These are phyloP conservation scores for Meandrusa payeni DNA, from an alignment of 2,888 invertebrate genomes.

Conservation along the genomic window DNA sequence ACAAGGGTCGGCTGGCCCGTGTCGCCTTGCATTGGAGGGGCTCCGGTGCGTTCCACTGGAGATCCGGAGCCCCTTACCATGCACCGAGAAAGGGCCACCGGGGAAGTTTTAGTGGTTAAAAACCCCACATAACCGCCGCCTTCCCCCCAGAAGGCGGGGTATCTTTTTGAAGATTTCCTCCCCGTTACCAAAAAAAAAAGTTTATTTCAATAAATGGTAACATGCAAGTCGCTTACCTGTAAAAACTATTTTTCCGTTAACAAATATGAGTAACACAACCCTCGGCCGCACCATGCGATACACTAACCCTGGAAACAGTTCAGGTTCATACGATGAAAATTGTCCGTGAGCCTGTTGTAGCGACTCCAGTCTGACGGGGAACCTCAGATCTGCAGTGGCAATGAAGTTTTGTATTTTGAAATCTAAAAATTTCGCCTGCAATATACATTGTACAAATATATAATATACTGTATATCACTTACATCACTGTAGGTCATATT, in stretches of 20 bases:
- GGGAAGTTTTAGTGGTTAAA: too few species aligned
- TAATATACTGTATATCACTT: neutral
- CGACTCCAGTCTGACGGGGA: constrained; percentile 87
- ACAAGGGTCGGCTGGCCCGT: too few species aligned
- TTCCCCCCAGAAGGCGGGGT: too few species aligned
- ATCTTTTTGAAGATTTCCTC: neutral
- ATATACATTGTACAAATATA: constrained; percentile 29
- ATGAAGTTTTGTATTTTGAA: constrained; percentile 91
- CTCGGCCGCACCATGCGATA: constrained; percentile 98
- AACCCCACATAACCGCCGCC: too few species aligned
- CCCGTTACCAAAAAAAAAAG: neutral
- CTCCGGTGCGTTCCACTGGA: too few species aligned
- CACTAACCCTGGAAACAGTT: constrained; percentile 98
- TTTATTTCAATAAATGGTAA: neutral
- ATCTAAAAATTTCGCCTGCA: constrained; percentile 86
- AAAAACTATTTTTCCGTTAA: constrained; percentile 98
- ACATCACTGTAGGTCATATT: too few species aligned
- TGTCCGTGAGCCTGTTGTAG: constrained; percentile 87
- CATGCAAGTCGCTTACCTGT: constrained; percentile 78
- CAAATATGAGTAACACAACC: constrained; percentile 98
- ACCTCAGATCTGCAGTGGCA: constrained; percentile 87
- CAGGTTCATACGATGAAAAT: constrained; percentile 96
- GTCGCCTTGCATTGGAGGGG: too few species aligned
- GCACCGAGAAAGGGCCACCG: too few species aligned
- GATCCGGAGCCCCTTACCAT: too few species aligned